Conservation (phyloP, 92 coral and sea anemone genomes). For the Palythoa grandiflora region DNA sequence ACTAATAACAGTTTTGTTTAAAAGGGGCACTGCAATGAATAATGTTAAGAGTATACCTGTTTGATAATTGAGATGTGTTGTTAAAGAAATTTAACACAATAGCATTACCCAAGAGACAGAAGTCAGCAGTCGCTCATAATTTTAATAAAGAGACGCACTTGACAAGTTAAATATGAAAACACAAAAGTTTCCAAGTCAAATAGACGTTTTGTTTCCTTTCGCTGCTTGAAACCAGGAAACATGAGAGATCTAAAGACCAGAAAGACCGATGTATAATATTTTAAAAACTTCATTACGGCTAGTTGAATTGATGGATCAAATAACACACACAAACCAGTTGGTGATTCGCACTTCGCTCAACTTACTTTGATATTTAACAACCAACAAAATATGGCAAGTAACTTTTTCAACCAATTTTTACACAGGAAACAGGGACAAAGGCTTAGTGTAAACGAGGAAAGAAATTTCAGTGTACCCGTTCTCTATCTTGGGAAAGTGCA, state of each 20-base stretch:
- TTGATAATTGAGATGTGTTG: too few relatives aligned
- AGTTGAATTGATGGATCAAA: neutral
- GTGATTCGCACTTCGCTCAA: neutral
- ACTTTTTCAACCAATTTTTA: slow-evolving; percentile 19
- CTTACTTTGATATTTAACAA: neutral
- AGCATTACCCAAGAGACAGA: neutral
- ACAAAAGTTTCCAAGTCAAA: neutral
- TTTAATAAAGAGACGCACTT: neutral
- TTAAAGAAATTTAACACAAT: neutral
- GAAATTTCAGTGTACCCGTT: slow-evolving; percentile 40
- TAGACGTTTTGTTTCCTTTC: neutral
- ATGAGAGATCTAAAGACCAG: neutral
- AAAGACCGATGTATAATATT: neutral
- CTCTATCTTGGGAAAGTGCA: slow-evolving; percentile 79
- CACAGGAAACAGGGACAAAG: slow-evolving; percentile 1
- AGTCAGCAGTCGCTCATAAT: neutral
- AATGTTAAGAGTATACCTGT: too few relatives aligned
- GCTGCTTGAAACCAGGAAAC: neutral
- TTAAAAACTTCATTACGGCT: neutral
- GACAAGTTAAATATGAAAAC: neutral
- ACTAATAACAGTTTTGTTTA: too few relatives aligned
- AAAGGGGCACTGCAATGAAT: too few relatives aligned
- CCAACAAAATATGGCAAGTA: slow-evolving; percentile 13
- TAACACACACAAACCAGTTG: neutral
- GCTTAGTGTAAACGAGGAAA: slow-evolving; percentile 12